A percentile compares a stretch with the other conserved stretches of the same genome.
Conservation (phyloP, 2,888 invertebrate species). For the Buathra laborator region DNA sequence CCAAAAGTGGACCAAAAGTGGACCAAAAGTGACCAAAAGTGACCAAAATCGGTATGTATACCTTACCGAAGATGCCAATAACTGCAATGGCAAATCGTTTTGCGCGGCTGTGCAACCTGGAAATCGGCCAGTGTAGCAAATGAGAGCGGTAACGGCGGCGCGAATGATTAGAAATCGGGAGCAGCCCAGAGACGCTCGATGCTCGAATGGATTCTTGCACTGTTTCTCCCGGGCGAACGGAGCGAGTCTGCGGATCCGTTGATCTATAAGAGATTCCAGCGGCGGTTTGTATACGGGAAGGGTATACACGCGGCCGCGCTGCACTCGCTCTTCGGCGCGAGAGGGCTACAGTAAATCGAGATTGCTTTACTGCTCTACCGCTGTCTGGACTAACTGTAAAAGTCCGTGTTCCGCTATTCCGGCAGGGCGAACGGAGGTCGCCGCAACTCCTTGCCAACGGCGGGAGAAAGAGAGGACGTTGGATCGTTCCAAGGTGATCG, state of each 20-base stretch:
- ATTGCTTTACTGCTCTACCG: conserved; percentile 48
- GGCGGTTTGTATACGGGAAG: background rate
- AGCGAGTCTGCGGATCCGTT: background rate
- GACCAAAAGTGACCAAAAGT: too few species aligned
- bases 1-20: too few species aligned
- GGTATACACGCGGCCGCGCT: background rate
- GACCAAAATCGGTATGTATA: too few species aligned
- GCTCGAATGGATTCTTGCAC: conserved; percentile 33
- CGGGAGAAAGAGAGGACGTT: conserved; percentile 73
- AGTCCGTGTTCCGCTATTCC: conserved; percentile 80
- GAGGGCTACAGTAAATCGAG: background rate
- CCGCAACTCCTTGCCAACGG: conserved; percentile 24
- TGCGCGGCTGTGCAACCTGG: background rate
- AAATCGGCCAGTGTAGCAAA: background rate
- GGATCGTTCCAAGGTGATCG: conserved; percentile 80
- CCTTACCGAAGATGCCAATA: background rate
- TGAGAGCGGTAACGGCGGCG: conserved; percentile 30
- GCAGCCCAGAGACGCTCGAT: conserved; percentile 12
- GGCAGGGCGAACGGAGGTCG: conserved; percentile 73
- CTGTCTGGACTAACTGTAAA: conserved; percentile 78
- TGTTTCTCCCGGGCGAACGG: background rate
- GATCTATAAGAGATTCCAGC: conserved; percentile 15
- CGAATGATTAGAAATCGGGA: conserved; percentile 59
- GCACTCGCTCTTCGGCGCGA: background rate
- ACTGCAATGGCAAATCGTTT: background rate